Evolutionary conservation across 2,113 vertebrate species (phyloP).

Genomic region (Thymallus thymallus): DNA sequence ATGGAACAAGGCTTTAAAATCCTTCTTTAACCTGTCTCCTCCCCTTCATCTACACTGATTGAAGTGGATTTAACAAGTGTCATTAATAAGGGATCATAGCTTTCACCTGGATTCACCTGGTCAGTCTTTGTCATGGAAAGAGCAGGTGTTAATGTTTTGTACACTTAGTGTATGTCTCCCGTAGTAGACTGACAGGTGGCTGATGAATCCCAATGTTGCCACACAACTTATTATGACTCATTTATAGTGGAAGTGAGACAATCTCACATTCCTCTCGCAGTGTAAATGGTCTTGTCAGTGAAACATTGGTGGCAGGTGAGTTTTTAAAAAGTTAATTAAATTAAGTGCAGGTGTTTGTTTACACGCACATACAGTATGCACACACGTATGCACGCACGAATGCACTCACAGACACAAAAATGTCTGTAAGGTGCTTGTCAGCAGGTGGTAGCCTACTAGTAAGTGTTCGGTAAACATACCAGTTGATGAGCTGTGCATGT

Average conservation of each 20-base stretch:
- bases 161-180: too few relatives aligned
- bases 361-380: too few relatives aligned
- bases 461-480: conserved; percentile 30
- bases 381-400: too few relatives aligned
- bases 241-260: background rate
- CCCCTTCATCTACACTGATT: too few relatives aligned
- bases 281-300: background rate
- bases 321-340: conserved; percentile 7
- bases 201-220: background rate
- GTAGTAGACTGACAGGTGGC: background rate
- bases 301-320: too few relatives aligned
- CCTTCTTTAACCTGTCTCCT: too few relatives aligned
- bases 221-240: background rate
- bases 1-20: too few relatives aligned
- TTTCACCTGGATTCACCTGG: too few relatives aligned
- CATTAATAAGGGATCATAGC: too few relatives aligned
- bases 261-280: background rate
- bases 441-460: conserved; percentile 40
- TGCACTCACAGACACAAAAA: background rate
- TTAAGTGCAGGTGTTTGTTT: conserved; percentile 27
- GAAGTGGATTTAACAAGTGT: too few relatives aligned
- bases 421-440: conserved; percentile 26
- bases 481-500: background rate
- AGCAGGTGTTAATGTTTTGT: too few relatives aligned
- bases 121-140: too few relatives aligned